Evolutionary conservation across 2,113 vertebrate species (phyloP).

Genomic region (Tricholaema leucomelas): DNA sequence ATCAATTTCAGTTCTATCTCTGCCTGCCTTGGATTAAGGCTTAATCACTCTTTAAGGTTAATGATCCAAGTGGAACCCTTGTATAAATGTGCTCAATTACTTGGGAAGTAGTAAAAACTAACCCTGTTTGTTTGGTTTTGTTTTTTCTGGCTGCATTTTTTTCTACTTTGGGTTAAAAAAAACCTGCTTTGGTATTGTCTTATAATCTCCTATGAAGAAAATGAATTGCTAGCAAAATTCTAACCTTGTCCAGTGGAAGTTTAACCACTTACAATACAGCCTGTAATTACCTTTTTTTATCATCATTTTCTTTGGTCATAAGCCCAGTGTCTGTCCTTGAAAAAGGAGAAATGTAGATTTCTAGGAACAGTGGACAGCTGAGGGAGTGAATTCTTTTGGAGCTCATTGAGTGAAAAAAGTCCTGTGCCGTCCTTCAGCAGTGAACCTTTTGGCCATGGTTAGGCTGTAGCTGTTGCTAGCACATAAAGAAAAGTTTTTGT

Average conservation of each 20-base stretch:
- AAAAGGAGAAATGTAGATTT: constrained; percentile 17
- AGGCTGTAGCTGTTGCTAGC: not conserved
- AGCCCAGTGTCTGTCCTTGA: not conserved
- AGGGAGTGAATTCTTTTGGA: not conserved
- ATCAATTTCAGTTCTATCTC: not conserved
- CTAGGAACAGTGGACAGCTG: not conserved
- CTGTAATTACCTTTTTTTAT: not conserved
- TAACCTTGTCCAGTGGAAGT: not conserved
- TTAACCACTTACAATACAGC: not conserved
- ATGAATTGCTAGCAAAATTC: not conserved
- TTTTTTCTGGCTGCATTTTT: not conserved
- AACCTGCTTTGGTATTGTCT: not conserved
- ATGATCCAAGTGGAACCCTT: not conserved
- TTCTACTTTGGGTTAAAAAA: not conserved
- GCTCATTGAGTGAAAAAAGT: not conserved
- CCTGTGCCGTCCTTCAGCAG: not conserved
- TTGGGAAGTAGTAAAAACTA: not conserved
- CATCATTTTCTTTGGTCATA: not conserved
- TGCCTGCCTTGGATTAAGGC: not conserved
- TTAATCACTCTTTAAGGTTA: not conserved
- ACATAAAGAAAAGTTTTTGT: not conserved
- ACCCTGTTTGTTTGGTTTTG: not conserved
- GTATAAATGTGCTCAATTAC: not conserved
- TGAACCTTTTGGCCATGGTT: not conserved
- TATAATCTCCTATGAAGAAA: not conserved